Evolutionary conservation across 2,113 vertebrate genomes (phyloP).

Genomic region (Sigmodon hispidus): DNA sequence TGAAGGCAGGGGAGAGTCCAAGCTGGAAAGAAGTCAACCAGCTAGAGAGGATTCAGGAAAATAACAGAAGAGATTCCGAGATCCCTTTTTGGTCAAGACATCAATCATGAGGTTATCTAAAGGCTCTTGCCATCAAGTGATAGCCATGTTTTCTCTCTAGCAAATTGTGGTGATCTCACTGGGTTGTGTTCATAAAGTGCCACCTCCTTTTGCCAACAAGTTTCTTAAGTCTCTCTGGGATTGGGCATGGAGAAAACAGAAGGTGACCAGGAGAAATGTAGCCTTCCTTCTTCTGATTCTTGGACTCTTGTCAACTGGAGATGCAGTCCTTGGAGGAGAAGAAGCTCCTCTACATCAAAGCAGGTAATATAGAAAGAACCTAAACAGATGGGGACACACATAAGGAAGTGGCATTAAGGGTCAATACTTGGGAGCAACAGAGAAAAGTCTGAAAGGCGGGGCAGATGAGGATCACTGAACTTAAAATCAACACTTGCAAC

Average conservation of each 20-base stretch:
- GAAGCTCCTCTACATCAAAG: not conserved
- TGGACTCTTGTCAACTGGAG: not conserved
- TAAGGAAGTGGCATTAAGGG: not conserved
- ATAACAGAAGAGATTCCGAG: not conserved
- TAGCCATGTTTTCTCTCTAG: not conserved
- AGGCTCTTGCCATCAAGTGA: not conserved
- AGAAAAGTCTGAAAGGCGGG: not conserved
- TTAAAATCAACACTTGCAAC: not conserved
- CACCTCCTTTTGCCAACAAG: not conserved
- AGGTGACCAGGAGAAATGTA: not conserved
- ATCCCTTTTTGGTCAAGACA: not conserved
- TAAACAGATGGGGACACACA: not conserved
- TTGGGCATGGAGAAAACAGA: not conserved
- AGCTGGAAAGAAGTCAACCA: not conserved
- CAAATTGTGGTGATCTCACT: not conserved
- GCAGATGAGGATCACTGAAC: conserved; percentile 4
- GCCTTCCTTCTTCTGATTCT: not conserved
- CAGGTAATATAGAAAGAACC: not conserved
- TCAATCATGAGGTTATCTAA: not conserved
- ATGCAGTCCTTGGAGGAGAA: not conserved
- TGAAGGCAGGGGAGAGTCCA: not conserved
- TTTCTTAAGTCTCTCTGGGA: not conserved
- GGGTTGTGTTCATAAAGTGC: not conserved
- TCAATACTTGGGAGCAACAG: not conserved
- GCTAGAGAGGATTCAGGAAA: not conserved